Conservation (phyloP, 2,797 vertebrate species). For the Peromyscus eremicus region DNA sequence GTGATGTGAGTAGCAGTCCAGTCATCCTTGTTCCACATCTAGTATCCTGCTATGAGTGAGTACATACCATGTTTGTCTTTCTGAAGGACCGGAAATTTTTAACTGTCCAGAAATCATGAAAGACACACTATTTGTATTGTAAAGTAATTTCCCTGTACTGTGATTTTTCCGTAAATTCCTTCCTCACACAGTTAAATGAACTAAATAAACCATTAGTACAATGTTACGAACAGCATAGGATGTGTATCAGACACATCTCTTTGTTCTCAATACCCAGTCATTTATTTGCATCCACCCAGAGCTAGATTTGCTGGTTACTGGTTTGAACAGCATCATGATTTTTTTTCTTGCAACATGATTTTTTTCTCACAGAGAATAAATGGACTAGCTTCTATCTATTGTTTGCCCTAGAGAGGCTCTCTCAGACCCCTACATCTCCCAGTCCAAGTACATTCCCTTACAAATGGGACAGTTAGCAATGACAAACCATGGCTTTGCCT, state of each 20-base stretch:
- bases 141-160: not conserved
- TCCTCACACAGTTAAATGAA: constrained; percentile 7
- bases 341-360: not conserved
- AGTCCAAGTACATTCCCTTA: too few relatives aligned
- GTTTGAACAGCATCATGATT: not conserved
- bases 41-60: too few relatives aligned
- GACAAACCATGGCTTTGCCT: not conserved
- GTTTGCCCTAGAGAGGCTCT: not conserved
- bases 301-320: not conserved
- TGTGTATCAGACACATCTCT: not conserved
- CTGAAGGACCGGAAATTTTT: not conserved
- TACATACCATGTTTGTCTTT: too few relatives aligned
- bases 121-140: not conserved
- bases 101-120: constrained; percentile 14
- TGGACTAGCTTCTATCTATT: not conserved
- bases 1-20: too few relatives aligned
- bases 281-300: not conserved
- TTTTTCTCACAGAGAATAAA: not conserved
- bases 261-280: not conserved
- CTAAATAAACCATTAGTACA: not conserved
- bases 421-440: not conserved
- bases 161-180: not conserved
- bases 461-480: not conserved
- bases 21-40: too few relatives aligned
- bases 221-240: not conserved